Conservation (phyloP, 2,888 invertebrate species). For the Bugula neritina region DNA sequence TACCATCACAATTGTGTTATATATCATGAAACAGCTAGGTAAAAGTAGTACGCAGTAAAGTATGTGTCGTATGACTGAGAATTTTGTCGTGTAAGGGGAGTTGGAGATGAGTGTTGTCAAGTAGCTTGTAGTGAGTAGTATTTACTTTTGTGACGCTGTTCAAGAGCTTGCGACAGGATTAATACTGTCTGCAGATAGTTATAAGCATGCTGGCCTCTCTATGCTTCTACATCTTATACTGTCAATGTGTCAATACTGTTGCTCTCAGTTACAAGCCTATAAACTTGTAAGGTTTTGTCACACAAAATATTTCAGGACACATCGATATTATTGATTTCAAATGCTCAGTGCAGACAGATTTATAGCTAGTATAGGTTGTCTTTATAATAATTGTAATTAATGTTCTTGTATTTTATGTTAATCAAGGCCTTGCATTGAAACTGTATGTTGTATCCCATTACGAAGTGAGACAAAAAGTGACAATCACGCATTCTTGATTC, state of each 20-base stretch:
- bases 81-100: too few species aligned
- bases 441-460: not conserved
- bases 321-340: not conserved
- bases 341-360: not conserved
- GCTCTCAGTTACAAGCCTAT: too few species aligned
- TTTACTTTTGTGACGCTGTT: slow-evolving; percentile 6
- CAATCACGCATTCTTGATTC: not conserved
- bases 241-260: not conserved
- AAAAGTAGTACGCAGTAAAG: too few species aligned
- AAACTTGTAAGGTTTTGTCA: not conserved
- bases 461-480: not conserved
- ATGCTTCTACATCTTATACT: not conserved
- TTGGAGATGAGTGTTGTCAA: too few species aligned
- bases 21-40: not conserved
- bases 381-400: not conserved
- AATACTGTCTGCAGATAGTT: not conserved
- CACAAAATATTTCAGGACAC: not conserved
- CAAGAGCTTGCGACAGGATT: not conserved
- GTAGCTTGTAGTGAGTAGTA: slow-evolving; percentile 12
- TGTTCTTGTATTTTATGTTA: not conserved
- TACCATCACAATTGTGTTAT: not conserved
- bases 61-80: too few species aligned
- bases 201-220: not conserved
- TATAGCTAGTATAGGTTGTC: too few species aligned
- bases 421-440: not conserved